A percentile compares a stretch with the other conserved stretches of the same genome.
Conservation (phyloP, 2,888 invertebrate species). For the Aproaerema taeniolella region DNA sequence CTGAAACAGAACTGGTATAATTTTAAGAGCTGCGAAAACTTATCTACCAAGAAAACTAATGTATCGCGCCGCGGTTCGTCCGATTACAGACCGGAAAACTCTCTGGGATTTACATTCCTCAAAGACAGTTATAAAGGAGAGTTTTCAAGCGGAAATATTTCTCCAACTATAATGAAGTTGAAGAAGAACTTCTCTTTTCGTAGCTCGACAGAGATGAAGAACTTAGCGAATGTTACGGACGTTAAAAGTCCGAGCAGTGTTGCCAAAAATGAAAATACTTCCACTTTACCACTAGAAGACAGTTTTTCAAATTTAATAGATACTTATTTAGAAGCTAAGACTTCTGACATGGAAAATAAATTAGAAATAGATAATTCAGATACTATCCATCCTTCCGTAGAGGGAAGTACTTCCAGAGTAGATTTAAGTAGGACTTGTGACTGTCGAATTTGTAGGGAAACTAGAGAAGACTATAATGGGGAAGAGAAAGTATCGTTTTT, state of each 20-base stretch:
- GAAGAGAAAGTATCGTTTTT: constrained; percentile 35
- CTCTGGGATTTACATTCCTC: constrained; percentile 12
- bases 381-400: too few relatives aligned
- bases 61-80: constrained; percentile 24
- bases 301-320: not conserved
- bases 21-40: constrained; percentile 47
- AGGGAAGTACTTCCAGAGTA: constrained; percentile 35
- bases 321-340: not conserved
- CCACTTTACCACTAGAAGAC: too few relatives aligned
- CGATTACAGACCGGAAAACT: constrained; percentile 18
- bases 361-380: too few relatives aligned
- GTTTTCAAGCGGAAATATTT: constrained; percentile 20
- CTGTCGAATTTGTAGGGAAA: constrained; percentile 62
- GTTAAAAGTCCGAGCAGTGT: constrained; percentile 27
- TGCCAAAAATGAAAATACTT: constrained; percentile 31
- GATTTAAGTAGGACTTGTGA: constrained; percentile 43
- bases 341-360: constrained; percentile 2
- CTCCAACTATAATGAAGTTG: constrained; percentile 28
- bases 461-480: too few relatives aligned
- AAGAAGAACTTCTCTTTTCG: constrained; percentile 27
- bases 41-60: constrained; percentile 24
- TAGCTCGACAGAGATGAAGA: constrained; percentile 17
- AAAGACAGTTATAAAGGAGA: constrained; percentile 26
- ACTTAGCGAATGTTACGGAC: constrained; percentile 33
- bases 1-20: constrained; percentile 38